phyloP scores from a whole-genome alignment of 2,797 vertebrate genomes.

The Uromys caudimaculatus region DNA sequence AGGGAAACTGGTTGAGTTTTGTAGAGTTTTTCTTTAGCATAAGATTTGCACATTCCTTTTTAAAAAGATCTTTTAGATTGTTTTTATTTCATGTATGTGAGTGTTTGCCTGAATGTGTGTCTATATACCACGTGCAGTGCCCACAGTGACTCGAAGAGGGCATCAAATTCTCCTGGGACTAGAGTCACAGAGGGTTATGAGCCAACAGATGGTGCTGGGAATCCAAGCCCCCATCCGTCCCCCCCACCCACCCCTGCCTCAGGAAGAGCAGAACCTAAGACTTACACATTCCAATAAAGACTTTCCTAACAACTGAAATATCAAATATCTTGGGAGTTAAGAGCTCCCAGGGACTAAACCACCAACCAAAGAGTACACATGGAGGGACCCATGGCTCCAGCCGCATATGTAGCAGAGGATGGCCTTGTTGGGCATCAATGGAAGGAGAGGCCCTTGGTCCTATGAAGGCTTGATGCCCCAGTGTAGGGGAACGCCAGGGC shows the following conservation, averaged over 20 bases:
- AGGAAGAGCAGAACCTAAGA: background rate
- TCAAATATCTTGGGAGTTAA: background rate
- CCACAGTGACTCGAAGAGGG: background rate
- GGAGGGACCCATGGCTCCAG: no score
- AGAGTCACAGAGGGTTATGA: background rate
- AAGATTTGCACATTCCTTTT: background rate
- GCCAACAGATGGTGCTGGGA: background rate
- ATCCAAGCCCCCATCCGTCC: background rate
- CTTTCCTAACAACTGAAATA: background rate
- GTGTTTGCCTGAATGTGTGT: background rate
- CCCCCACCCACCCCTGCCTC: background rate
- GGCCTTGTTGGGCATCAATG: no score
- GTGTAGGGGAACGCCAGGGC: no score
- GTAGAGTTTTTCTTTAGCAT: background rate
- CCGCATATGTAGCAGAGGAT: no score
- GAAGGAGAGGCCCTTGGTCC: no score
- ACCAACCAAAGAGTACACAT: no score
- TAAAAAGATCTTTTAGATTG: no score
- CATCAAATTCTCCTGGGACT: background rate
- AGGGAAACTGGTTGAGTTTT: background rate
- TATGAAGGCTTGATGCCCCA: no score
- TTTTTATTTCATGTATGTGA: background rate
- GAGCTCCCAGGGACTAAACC: no score
- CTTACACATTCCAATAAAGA: background rate
- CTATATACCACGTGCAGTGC: accelerated